Evolutionary conservation across 2,797 vertebrate species (phyloP), one percentile per base, ranked within the genome.

Genomic region (Caiman crocodilus): DNA sequence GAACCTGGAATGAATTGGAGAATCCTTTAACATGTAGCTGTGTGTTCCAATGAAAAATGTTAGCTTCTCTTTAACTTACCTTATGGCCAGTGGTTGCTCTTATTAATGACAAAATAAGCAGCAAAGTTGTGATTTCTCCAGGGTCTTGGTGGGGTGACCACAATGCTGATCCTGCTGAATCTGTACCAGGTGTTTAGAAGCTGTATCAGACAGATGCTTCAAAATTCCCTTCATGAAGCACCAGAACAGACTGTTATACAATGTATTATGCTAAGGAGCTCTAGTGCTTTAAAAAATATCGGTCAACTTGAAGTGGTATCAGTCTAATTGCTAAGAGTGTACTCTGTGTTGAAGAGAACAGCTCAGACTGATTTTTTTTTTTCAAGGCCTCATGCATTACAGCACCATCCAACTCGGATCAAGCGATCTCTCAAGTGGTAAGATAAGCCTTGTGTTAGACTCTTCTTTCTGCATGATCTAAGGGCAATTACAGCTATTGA

Each of bases 361-460:
- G 94, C 92, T 90, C 75, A 3, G 89, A 71, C 96, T 86, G 42
- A 50, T 50, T 50, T 50, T 42, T 85, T n/a, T 96, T 95, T 96
- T 91, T 59, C 85, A 26, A 6, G 65, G 90, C 80, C 87, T 91
- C 65, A 1, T 75, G 87, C 0, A 1, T 28, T 89, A 59, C 90
- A 90, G 59, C 85, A 64, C 87, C 92, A 75, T 42, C 25, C 56
- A 85, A 11, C 56, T 32, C 50, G 23, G 75, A 28, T 35, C 61
- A 67, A 59, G 35, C 26, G 69, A 50, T 73, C 32, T 73, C 23
- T 8, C 23, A 50, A 50, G 42, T 42, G 42, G 13, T 4, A 25
- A 90, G 63, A 57, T 17, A 11, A 76, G 58, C 89, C 83, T 79
- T 35, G 15, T 80, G 73, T 3, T 14, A 6, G 73, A 4, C 32